Conservation (phyloP, 2,113 vertebrate species). For the Drymodes brunneopygia region DNA sequence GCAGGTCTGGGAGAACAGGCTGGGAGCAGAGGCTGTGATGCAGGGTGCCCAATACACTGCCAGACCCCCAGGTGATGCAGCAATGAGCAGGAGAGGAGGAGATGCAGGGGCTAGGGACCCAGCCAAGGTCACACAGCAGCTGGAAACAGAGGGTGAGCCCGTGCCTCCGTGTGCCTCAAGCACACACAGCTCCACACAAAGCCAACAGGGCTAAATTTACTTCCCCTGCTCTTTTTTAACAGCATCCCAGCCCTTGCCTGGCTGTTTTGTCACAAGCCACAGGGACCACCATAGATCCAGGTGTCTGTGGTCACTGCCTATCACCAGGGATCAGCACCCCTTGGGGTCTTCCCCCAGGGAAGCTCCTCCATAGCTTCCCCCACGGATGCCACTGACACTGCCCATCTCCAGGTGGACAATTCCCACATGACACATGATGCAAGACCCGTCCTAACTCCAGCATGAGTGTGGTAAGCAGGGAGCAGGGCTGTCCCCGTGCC, state of each 20-base stretch:
- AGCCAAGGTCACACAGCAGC: not conserved
- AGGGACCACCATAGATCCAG: accelerated
- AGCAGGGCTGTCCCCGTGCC: not conserved
- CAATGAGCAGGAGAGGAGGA: not conserved
- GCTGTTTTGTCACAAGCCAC: not conserved
- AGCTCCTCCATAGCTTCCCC: not conserved
- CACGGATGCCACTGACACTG: not conserved
- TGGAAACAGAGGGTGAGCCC: not conserved
- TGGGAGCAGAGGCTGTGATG: not conserved
- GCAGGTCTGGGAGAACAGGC: not conserved
- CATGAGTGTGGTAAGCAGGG: not conserved
- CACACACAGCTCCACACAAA: not conserved
- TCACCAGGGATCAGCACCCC: not conserved
- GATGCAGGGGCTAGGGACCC: not conserved
- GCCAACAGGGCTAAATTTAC: not conserved
- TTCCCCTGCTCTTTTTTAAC: not conserved
- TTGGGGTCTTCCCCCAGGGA: not conserved
- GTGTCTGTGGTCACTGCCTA: accelerated
- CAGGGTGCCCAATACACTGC: not conserved
- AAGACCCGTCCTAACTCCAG: not conserved
- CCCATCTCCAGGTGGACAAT: not conserved
- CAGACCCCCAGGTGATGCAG: not conserved
- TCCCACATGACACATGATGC: accelerated
- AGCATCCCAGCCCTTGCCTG: not conserved
- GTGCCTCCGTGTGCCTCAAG: accelerated